Evolutionary conservation across 1,140 invertebrate genomes (phyloP).

Genomic region (Rhagoletis zephyria): DNA sequence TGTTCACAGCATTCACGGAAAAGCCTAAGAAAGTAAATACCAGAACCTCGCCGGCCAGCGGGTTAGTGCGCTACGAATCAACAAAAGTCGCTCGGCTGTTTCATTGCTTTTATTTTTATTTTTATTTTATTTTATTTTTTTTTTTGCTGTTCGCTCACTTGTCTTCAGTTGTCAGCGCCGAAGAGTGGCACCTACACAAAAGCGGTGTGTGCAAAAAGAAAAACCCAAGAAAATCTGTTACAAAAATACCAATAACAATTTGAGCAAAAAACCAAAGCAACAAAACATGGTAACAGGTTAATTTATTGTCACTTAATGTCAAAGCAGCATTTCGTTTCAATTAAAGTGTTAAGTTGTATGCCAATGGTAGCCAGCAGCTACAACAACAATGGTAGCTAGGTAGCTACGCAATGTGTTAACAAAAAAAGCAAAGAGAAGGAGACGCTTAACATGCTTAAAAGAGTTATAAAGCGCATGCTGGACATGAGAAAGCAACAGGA

Average conservation of each 20-base stretch:
- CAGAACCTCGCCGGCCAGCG: no score
- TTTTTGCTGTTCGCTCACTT: no score
- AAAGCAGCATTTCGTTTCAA: conserved; percentile 68
- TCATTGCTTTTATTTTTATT: no score
- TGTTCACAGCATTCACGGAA: no score
- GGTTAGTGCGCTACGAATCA: no score
- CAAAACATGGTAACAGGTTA: conserved; percentile 59
- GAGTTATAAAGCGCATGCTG: not conserved
- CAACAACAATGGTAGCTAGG: not conserved
- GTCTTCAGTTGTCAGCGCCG: no score
- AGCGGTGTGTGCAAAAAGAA: not conserved
- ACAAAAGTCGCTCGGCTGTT: no score
- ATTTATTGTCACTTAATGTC: conserved; percentile 72
- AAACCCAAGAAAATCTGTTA: not conserved
- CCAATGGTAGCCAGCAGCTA: not conserved
- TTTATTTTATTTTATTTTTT: no score
- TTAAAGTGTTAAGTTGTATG: conserved; percentile 61
- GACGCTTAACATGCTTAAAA: not conserved
- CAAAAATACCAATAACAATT: not conserved
- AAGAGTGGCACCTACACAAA: not conserved
- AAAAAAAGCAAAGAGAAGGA: no score
- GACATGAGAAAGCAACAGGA: not conserved
- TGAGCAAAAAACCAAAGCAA: not conserved
- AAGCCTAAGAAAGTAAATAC: no score
- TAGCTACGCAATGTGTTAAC: no score